Evolutionary conservation across 2,888 invertebrate species (phyloP).

Genomic region (Drosophila testacea): DNA sequence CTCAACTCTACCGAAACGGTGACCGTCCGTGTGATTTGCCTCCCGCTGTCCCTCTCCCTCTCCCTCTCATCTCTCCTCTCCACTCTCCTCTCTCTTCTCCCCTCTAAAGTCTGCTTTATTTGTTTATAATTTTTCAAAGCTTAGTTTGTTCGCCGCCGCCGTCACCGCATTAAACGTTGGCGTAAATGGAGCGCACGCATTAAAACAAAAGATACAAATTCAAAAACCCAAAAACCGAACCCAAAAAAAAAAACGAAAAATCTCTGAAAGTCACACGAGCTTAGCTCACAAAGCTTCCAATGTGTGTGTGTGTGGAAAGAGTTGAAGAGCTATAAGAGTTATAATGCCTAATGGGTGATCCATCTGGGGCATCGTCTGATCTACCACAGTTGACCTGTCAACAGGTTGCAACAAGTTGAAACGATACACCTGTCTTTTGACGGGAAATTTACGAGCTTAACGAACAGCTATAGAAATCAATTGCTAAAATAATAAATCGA

Average conservation of each 20-base stretch:
- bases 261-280: slow-evolving; percentile 42
- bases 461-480: not conserved
- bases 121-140: slow-evolving; percentile 80
- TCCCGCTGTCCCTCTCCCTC: slow-evolving; percentile 25
- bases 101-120: slow-evolving; percentile 46
- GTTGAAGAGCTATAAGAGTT: slow-evolving; percentile 1
- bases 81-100: not conserved
- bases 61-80: not conserved
- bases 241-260: slow-evolving; percentile 12
- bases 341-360: slow-evolving; percentile 46
- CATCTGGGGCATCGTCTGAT: slow-evolving; percentile 21
- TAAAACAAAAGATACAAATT: slow-evolving; percentile 45
- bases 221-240: slow-evolving; percentile 28
- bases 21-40: slow-evolving; percentile 62
- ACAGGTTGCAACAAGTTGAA: slow-evolving; percentile 20
- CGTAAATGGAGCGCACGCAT: slow-evolving; percentile 74
- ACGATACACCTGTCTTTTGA: slow-evolving; percentile 5
- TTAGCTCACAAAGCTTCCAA: slow-evolving; percentile 35
- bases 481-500: not conserved
- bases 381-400: not conserved
- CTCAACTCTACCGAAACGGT: slow-evolving; percentile 40
- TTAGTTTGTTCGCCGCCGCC: slow-evolving; percentile 50
- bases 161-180: slow-evolving; percentile 44
- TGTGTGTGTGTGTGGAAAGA: slow-evolving; percentile 8
- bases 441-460: not conserved